These are phyloP conservation scores for Erebia ligea DNA, from an alignment of 2,888 invertebrate species.

Conservation along the genomic window DNA sequence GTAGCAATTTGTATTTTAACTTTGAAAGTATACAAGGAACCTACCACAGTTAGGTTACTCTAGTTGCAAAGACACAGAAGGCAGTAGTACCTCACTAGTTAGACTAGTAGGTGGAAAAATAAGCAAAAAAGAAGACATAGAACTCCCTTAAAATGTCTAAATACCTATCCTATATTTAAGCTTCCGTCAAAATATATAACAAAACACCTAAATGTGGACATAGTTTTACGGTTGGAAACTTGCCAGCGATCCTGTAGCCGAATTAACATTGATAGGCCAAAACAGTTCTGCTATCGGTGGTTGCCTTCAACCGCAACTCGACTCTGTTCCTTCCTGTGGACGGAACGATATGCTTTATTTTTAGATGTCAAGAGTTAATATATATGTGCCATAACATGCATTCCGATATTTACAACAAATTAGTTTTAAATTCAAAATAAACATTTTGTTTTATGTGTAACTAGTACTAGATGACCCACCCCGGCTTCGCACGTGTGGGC, in stretches of 20 bases:
- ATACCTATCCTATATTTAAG: not conserved
- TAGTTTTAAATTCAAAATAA: not conserved
- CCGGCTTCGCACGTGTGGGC: too few relatives aligned
- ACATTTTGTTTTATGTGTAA: not conserved
- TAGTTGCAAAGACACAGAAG: too few relatives aligned
- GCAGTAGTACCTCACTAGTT: not conserved
- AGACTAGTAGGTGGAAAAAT: too few relatives aligned
- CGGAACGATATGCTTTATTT: not conserved
- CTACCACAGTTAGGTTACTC: too few relatives aligned
- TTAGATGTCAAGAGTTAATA: not conserved
- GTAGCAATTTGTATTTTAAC: not conserved
- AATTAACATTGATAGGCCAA: conserved; percentile 37
- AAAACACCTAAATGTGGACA: conserved; percentile 11
- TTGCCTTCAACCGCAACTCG: conserved; percentile 30
- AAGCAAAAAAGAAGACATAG: not conserved
- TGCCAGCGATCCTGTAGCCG: conserved; percentile 40
- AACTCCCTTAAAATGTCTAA: not conserved
- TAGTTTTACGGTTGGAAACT: conserved; percentile 37
- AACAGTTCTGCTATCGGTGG: conserved; percentile 30
- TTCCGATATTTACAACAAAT: not conserved
- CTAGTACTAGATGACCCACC: too few relatives aligned
- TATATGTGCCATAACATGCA: not conserved
- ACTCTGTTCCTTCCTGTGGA: conserved; percentile 28
- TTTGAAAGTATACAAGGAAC: not conserved
- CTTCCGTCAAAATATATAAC: not conserved